Evolutionary conservation across 1,140 invertebrate genomes (phyloP), one percentile per base, ranked within the genome.

Genomic region (Pentalonia nigronervosa): DNA sequence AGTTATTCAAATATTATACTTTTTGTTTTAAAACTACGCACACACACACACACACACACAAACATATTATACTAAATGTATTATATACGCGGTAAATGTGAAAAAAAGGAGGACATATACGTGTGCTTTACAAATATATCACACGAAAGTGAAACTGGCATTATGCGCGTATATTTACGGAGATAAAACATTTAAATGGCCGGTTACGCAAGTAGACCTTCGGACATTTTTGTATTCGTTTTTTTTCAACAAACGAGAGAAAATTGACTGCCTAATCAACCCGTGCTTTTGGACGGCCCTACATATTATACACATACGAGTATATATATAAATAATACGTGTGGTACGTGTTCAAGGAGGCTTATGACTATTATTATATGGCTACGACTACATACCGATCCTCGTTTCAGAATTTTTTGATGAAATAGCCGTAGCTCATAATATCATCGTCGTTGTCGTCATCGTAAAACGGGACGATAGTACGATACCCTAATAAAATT

Each of bases 81-180:
- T n/a, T 76, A 76, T 76, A 41, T 41, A 76, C n/a, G 60, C 60
- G 60, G n/a, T 76, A 76, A 76, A 76, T 36, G 81, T 23, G 81
- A 41, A 83, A 83, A 83, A 83, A 48, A 91, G 60, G 90, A 91
- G 90, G 90, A 91, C 90, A 76, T 41, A 41, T 41, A 83, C 60
- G 67, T 14, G 90, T 91, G 60, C 90, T 76, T 91, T 76, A 91
- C 90, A 91, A 76, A 76, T 76, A 81, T 30, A 45, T 47, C 67
- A 25, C 47, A 50, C 48, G 76, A 92, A 92, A 92, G 91, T 92
- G 91, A 92, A 92, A 92, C 91, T 47, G 91, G 56, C 90, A 91
- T 91, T 67, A 47, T 47, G 45, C 45, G 89, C 45, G 89, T 50
- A 50, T 50, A 50, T 90, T 90, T 36, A 84, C 91, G 47, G 90